Percentiles rank a stretch among this genome's conserved stretches.
Evolutionary conservation across 2,797 vertebrate genomes (phyloP).

Genomic region (Galagoides demidoff): DNA sequence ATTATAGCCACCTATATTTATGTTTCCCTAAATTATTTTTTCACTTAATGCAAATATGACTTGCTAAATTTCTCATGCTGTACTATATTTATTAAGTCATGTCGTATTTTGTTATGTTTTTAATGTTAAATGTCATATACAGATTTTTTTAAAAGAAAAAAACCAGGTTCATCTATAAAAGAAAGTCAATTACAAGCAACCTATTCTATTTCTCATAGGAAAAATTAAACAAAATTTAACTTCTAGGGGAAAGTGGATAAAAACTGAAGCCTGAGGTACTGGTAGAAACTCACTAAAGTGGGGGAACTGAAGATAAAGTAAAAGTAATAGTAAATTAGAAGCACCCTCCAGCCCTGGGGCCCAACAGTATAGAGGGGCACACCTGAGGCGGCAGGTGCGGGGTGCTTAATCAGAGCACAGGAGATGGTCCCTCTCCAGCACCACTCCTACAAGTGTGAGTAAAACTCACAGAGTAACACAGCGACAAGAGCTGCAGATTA

Average conservation of each 20-base stretch:
- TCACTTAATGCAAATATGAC: not conserved
- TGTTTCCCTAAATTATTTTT: not conserved
- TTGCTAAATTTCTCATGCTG: no score
- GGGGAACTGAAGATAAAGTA: not conserved
- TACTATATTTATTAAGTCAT: not conserved
- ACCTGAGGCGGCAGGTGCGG: no score
- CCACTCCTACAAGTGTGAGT: not conserved
- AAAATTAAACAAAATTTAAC: no score
- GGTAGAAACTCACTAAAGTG: not conserved
- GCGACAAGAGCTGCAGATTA: not conserved
- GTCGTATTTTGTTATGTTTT: not conserved
- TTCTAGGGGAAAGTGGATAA: not conserved
- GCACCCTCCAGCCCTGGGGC: not conserved
- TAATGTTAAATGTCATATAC: not conserved
- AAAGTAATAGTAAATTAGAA: not conserved
- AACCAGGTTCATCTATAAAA: no score
- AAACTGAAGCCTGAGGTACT: not conserved
- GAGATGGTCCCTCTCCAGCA: no score
- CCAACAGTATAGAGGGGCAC: no score
- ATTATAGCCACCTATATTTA: not conserved
- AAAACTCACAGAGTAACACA: not conserved
- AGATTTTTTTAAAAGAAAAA: not conserved
- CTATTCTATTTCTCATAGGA: not conserved
- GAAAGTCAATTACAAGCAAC: no score
- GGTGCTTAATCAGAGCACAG: not conserved